A percentile compares a stretch with the other conserved stretches of the same genome.
Evolutionary conservation across 1,140 invertebrate species (phyloP).

Genomic region (Triops cancriformis): DNA sequence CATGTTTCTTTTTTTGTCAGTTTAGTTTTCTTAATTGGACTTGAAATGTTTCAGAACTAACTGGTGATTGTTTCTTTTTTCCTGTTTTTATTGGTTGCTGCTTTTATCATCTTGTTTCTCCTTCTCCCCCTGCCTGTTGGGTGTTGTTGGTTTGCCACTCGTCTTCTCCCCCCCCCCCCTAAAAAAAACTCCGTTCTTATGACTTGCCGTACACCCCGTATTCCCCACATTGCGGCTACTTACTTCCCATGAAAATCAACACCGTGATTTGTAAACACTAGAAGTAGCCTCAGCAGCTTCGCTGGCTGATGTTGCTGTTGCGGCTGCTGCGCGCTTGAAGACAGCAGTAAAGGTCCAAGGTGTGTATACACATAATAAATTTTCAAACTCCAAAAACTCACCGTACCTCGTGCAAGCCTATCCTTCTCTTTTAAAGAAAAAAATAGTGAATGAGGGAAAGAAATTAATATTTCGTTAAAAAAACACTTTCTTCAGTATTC

Average conservation of each 20-base stretch:
- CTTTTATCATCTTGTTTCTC: background rate
- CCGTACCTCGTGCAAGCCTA: too few species aligned
- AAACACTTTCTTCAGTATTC: too few species aligned
- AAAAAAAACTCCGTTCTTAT: background rate
- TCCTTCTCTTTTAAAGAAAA: too few species aligned
- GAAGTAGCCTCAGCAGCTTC: conserved; percentile 5
- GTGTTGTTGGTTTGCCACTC: conserved; percentile 9
- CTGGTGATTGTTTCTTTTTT: background rate
- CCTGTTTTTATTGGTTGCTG: background rate
- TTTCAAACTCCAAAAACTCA: background rate
- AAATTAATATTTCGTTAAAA: too few species aligned
- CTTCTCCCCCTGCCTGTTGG: background rate
- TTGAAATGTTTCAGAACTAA: conserved; percentile 11
- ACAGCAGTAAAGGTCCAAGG: conserved; percentile 8
- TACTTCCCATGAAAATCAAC: background rate
- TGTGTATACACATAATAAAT: background rate
- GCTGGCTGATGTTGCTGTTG: background rate
- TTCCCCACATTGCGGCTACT: background rate
- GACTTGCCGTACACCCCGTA: background rate
- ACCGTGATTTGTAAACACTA: background rate
- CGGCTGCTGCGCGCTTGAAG: background rate
- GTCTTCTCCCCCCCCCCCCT: background rate
- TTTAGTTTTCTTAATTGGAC: conserved; percentile 2
- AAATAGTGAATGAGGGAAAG: too few species aligned
- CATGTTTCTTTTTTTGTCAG: background rate